Evolutionary conservation across 2,113 vertebrate genomes (phyloP).

Genomic region (Hypomesus transpacificus): DNA sequence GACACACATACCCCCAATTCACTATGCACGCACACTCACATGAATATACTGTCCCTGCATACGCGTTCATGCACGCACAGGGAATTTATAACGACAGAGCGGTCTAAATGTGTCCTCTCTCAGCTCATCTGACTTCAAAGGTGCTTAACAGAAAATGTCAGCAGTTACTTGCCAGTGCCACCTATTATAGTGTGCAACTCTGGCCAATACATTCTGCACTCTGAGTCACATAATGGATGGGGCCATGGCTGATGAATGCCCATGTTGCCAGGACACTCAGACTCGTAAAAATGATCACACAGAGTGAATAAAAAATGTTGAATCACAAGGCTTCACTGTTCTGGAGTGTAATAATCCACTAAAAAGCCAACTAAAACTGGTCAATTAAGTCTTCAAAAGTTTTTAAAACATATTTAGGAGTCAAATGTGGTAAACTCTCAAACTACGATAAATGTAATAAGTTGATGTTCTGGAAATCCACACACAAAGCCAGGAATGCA

Average conservation of each 20-base stretch:
- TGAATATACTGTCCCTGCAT: neutral
- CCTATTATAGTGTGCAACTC: conserved; percentile 28
- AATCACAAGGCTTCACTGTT: no score
- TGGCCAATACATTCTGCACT: conserved; percentile 34
- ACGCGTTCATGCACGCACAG: neutral
- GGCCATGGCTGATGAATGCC: neutral
- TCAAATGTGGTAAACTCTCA: no score
- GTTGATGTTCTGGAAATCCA: no score
- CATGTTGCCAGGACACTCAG: conserved; percentile 5
- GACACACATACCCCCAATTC: neutral
- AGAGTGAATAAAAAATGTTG: neutral
- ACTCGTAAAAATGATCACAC: neutral
- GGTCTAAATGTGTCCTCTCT: neutral
- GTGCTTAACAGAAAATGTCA: conserved; percentile 22
- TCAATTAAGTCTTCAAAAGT: no score
- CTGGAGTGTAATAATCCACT: no score
- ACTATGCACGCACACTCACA: neutral
- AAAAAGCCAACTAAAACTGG: no score
- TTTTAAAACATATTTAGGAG: no score
- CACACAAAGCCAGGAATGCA: no score
- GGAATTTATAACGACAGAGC: neutral
- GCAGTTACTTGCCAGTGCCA: conserved; percentile 14
- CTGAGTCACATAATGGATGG: conserved; percentile 26
- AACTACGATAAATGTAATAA: no score
- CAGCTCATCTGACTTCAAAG: neutral